Evolutionary conservation across 2,113 vertebrate genomes (phyloP), one percentile per base, ranked within the genome.

Genomic region (Notothenia coriiceps): DNA sequence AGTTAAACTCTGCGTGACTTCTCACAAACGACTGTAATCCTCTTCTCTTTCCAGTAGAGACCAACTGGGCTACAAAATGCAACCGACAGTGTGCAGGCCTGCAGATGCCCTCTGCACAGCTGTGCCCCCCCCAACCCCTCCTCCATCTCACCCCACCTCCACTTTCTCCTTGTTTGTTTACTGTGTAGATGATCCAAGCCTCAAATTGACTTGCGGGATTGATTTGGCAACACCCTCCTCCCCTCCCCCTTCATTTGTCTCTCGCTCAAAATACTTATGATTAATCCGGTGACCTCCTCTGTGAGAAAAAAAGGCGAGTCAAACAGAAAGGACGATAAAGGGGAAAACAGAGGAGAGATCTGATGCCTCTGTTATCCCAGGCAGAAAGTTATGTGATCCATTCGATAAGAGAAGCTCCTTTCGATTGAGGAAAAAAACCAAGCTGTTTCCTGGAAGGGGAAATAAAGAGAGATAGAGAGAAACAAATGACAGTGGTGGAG

Each of bases 131-230:
- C 25, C 25, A 51, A 17, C 1, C 43, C n/a, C 14, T 1, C 49
- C 33, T 17, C 47, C 33, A 49, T 65, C 68, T 50, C 76, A 35
- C 54, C 80, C 60, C 47, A 35, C 76, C 79, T 60, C 77, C 69
- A 59, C 67, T 76, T 72, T 86, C 82, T 86, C 74, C 68, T 80
- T 88, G 83, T 89, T 93, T 91, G 89, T 91, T 92, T 90, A 85
- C 82, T 92, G 83, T 79, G 72, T 64, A 59, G 70, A 88, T 85
- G 84, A 89, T 92, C 82, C 78, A 44, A 74, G 80, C 62, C 79
- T 80, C 79, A 89, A 88, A 94, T 90, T 90, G 90, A 92, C 90
- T 88, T 18, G 84, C 62, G 76, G 88, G 77, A 91, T 91, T 92
- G 86, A 94, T 91, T 92, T 86, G 72, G 79, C 82, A 86, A 84